These are phyloP conservation scores for Dermolepida albohirtum DNA, from an alignment of 2,888 invertebrate species.

Conservation along the genomic window DNA sequence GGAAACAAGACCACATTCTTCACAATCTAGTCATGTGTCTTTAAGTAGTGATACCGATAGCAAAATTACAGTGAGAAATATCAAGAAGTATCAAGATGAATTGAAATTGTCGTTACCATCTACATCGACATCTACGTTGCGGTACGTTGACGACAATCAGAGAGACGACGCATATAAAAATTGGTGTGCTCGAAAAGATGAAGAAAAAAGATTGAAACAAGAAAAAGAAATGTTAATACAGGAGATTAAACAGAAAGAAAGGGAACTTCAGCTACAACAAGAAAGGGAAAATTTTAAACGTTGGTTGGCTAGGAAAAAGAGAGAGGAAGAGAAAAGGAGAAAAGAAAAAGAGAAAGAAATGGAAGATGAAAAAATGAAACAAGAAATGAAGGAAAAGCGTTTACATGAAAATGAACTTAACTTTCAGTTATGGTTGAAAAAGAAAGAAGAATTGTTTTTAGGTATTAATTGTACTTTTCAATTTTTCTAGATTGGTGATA, in stretches of 20 bases:
- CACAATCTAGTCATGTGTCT: conserved; percentile 30
- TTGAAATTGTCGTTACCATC: conserved; percentile 48
- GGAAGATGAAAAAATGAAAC: conserved; percentile 55
- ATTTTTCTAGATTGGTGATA: too few species aligned
- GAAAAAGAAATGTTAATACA: conserved; percentile 54
- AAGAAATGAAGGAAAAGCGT: conserved; percentile 59
- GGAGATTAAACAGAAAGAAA: conserved; percentile 60
- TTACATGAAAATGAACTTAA: conserved; percentile 56
- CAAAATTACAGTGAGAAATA: conserved; percentile 42
- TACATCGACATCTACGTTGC: conserved; percentile 41
- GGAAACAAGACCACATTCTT: conserved; percentile 14
- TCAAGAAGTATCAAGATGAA: conserved; percentile 43
- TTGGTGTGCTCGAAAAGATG: conserved; percentile 67
- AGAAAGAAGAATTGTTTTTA: conserved; percentile 71
- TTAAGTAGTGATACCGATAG: conserved; percentile 39
- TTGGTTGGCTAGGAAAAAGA: conserved; percentile 59
- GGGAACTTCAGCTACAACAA: conserved; percentile 58
- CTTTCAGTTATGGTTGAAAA: conserved; percentile 68
- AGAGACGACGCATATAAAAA: conserved; percentile 67
- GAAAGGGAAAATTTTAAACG: conserved; percentile 64
- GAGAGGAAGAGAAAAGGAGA: conserved; percentile 64
- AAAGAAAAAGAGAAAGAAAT: conserved; percentile 59
- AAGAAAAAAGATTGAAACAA: conserved; percentile 56
- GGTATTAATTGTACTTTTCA: conserved; percentile 66
- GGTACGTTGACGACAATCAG: conserved; percentile 58